Percentiles rank a stretch among this genome's conserved stretches.
Conservation (phyloP, 2,797 vertebrate species). For the Cirrhinus mrigala region DNA sequence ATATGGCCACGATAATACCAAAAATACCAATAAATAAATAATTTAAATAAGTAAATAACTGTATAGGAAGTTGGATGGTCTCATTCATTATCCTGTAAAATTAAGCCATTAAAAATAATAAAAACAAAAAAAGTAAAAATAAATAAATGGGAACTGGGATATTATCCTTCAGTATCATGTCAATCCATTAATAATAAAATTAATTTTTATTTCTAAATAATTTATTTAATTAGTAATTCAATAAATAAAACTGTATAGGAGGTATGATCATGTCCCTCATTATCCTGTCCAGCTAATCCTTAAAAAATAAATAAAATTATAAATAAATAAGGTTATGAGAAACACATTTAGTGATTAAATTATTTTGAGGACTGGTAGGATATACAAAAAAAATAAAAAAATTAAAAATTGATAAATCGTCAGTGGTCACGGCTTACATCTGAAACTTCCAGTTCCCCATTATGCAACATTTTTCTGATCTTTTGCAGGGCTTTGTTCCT, state of each 20-base stretch:
- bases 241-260: background rate
- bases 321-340: background rate
- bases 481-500: slow-evolving; percentile 90
- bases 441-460: slow-evolving; percentile 84
- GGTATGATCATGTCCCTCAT: background rate
- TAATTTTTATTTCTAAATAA: too few relatives aligned
- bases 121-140: background rate
- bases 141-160: background rate
- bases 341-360: background rate
- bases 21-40: background rate
- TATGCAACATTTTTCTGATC: slow-evolving; percentile 86
- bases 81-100: too few relatives aligned
- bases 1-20: too few relatives aligned
- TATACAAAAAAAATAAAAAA: background rate
- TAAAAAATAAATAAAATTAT: background rate
- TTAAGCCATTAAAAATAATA: background rate
- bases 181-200: background rate
- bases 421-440: slow-evolving; percentile 73
- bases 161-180: background rate
- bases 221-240: background rate
- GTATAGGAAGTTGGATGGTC: background rate
- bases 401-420: background rate
- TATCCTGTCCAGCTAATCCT: background rate
- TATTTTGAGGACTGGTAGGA: background rate
- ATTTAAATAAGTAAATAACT: background rate